phyloP scores from a whole-genome alignment of 1,140 invertebrate genomes.

The Sycobia sp. region DNA sequence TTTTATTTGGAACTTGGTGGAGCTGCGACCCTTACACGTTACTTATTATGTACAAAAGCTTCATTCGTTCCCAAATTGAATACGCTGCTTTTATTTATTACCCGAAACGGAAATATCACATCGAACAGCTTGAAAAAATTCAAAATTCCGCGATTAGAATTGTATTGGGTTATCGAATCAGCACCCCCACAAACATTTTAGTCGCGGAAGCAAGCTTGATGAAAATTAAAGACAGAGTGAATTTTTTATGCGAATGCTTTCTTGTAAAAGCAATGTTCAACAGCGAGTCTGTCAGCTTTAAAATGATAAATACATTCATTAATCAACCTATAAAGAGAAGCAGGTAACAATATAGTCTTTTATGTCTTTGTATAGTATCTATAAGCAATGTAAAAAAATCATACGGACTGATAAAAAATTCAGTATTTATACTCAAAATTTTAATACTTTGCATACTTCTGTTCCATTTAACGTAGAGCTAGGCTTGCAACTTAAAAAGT shows the following conservation, averaged over 20 bases:
- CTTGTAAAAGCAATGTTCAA: background rate
- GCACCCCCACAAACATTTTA: slow-evolving; percentile 4
- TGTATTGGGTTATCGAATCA: slow-evolving; percentile 1
- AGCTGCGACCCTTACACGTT: background rate
- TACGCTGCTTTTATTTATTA: background rate
- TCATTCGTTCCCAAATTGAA: no score
- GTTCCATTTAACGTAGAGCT: background rate
- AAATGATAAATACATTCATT: no score
- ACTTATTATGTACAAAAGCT: background rate
- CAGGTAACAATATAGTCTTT: no score
- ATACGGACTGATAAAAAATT: background rate
- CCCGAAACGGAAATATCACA: background rate
- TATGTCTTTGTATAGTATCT: no score
- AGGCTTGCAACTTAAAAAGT: background rate
- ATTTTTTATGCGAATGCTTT: background rate
- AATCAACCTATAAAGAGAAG: no score
- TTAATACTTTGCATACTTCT: background rate
- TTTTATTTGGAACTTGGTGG: background rate
- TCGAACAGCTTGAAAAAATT: background rate
- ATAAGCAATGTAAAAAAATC: no score
- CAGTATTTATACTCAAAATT: background rate
- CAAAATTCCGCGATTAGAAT: slow-evolving; percentile 4
- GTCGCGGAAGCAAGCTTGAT: background rate
- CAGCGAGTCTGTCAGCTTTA: no score
- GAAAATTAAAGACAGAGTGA: background rate